phyloP scores from a whole-genome alignment of 2,797 vertebrate genomes.

The Astyanax mexicanus region DNA sequence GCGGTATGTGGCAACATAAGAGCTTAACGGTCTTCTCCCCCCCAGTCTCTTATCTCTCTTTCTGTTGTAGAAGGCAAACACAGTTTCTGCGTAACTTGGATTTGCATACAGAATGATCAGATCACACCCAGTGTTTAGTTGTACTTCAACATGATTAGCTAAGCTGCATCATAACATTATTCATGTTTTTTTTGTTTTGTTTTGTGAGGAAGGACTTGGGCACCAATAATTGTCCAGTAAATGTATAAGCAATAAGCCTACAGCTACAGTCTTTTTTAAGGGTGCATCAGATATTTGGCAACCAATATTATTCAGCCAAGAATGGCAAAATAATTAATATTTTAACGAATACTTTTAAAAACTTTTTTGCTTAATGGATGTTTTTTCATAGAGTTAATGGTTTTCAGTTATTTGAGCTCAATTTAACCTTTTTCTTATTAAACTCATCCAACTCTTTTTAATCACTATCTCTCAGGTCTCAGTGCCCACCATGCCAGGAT shows the following conservation, averaged over 20 bases:
- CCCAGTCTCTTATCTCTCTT: background rate
- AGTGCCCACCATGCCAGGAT: conserved; percentile 84
- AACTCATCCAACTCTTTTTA: background rate
- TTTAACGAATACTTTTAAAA: too few species aligned
- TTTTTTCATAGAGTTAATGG: background rate
- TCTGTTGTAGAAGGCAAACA: background rate
- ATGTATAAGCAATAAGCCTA: too few species aligned
- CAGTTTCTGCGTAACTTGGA: background rate
- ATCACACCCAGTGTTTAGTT: background rate
- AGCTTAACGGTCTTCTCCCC: background rate
- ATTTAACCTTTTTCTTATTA: background rate
- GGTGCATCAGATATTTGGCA: too few species aligned
- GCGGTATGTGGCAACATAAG: conserved; percentile 42
- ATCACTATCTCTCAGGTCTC: conserved; percentile 77
- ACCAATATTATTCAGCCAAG: too few species aligned
- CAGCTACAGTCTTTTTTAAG: too few species aligned
- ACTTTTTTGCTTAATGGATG: too few species aligned
- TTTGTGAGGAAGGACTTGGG: too few species aligned
- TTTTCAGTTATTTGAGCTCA: background rate
- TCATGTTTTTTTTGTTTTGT: background rate
- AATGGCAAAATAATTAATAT: too few species aligned
- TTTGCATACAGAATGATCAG: conserved; percentile 8
- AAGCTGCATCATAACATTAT: background rate
- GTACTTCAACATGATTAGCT: background rate
- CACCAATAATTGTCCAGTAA: too few species aligned